These are phyloP conservation scores for Gymnoscopelus microlampas DNA, from an alignment of 2,797 vertebrate species.

Conservation along the genomic window DNA sequence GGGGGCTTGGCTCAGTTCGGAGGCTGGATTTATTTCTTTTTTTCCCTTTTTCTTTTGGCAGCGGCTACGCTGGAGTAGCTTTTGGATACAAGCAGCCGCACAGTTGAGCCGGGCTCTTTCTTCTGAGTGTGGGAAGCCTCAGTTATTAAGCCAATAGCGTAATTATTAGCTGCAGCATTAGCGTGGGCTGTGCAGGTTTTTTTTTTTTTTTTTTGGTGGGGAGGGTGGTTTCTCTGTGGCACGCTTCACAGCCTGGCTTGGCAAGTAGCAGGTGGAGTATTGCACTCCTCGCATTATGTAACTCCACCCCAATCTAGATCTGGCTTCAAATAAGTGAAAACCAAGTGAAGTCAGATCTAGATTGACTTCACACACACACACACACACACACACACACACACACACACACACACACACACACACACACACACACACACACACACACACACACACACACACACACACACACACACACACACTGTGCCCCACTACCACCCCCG, in stretches of 20 bases:
- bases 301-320: conserved; percentile 79
- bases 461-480: not conserved
- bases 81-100: conserved; percentile 32
- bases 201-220: conserved; percentile 9
- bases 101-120: conserved; percentile 35
- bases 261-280: conserved; percentile 72
- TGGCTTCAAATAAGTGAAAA: conserved; percentile 81
- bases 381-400: too few relatives aligned
- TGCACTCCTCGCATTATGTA: conserved; percentile 74
- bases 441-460: too few relatives aligned
- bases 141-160: conserved; percentile 52
- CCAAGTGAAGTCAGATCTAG: conserved; percentile 36
- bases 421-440: too few relatives aligned
- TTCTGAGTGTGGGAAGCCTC: conserved; percentile 31
- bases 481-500: conserved; percentile 6
- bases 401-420: too few relatives aligned
- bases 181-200: conserved; percentile 27
- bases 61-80: conserved; percentile 40
- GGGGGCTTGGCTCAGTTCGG: conserved; percentile 42
- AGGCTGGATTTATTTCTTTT: conserved; percentile 48
- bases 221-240: conserved; percentile 20
- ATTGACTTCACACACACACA: too few relatives aligned
- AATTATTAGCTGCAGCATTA: conserved; percentile 62
- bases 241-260: conserved; percentile 44
- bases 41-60: too few relatives aligned